Evolutionary conservation across 2,113 vertebrate species (phyloP).

Genomic region (Barnardius zonarius): DNA sequence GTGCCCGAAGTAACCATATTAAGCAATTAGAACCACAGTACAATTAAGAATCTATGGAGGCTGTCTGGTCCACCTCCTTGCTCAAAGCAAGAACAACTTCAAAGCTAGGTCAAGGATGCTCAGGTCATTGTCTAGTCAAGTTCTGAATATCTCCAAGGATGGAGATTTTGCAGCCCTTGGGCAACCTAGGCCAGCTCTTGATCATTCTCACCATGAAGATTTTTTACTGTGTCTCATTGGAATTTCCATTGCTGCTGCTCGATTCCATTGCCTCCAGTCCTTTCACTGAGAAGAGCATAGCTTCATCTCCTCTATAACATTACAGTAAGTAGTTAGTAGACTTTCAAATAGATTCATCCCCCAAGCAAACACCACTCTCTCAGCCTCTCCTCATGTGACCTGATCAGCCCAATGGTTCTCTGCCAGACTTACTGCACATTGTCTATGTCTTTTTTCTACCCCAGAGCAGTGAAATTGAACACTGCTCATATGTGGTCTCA

Average conservation of each 20-base stretch:
- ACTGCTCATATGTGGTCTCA: not conserved
- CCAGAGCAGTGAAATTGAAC: not conserved
- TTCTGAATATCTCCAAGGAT: not conserved
- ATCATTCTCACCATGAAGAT: not conserved
- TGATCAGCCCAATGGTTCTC: not conserved
- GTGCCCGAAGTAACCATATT: not conserved
- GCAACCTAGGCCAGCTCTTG: not conserved
- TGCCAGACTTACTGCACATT: not conserved
- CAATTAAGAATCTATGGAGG: not conserved
- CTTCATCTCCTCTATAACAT: not conserved
- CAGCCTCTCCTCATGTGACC: not conserved
- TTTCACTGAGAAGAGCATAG: not conserved
- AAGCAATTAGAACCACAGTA: not conserved
- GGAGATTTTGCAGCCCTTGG: not conserved
- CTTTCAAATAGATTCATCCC: not conserved
- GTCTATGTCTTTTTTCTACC: not conserved
- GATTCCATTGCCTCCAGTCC: not conserved
- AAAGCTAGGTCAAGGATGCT: not conserved
- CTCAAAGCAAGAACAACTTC: not conserved
- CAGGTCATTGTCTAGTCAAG: not conserved
- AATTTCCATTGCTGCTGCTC: not conserved
- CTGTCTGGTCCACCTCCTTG: not conserved
- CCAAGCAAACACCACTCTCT: fast-evolving
- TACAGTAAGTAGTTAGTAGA: not conserved
- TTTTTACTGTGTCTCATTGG: not conserved